Evolutionary conservation across 37 sponge, comb jelly and placozoan genomes (phyloP).

Genomic region (Agelas oroides): DNA sequence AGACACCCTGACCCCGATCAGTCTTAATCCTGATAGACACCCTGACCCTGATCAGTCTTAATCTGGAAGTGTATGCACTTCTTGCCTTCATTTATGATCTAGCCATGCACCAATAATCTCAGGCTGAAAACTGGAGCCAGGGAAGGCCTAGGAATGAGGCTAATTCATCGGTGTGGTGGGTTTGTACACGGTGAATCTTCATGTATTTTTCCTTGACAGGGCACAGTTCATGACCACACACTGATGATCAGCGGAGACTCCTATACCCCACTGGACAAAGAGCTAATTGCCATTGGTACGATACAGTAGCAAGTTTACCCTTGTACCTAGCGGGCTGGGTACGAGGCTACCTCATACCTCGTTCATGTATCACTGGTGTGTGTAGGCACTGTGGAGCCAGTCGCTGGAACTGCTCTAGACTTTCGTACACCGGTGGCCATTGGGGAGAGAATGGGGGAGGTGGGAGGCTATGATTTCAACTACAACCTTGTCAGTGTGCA

Average conservation of each 20-base stretch:
- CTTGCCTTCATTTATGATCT: too few relatives aligned
- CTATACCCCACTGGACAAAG: slow-evolving; percentile 74
- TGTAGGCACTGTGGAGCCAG: slow-evolving; percentile 73
- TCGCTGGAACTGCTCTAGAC: slow-evolving; percentile 77
- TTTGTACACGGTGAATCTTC: neutral
- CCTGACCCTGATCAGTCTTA: too few relatives aligned
- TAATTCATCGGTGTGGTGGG: too few relatives aligned
- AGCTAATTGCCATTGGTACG: slow-evolving; percentile 52
- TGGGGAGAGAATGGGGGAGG: slow-evolving; percentile 67
- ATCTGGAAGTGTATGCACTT: too few relatives aligned
- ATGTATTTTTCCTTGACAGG: neutral
- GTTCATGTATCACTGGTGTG: slow-evolving; percentile 13
- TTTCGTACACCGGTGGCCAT: slow-evolving; percentile 73
- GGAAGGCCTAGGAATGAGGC: too few relatives aligned
- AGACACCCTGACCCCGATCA: too few relatives aligned
- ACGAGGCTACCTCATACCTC: neutral
- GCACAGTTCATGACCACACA: slow-evolving; percentile 33
- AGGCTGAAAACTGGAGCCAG: too few relatives aligned
- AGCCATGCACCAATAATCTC: too few relatives aligned
- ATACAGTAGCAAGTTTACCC: neutral
- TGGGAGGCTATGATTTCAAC: slow-evolving; percentile 87
- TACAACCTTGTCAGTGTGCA: slow-evolving; percentile 42
- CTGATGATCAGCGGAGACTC: slow-evolving; percentile 38
- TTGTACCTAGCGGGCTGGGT: too few relatives aligned
- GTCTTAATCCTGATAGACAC: too few relatives aligned